phyloP scores from a whole-genome alignment of 1,140 invertebrate genomes.

The Marisa cornuarietis region DNA sequence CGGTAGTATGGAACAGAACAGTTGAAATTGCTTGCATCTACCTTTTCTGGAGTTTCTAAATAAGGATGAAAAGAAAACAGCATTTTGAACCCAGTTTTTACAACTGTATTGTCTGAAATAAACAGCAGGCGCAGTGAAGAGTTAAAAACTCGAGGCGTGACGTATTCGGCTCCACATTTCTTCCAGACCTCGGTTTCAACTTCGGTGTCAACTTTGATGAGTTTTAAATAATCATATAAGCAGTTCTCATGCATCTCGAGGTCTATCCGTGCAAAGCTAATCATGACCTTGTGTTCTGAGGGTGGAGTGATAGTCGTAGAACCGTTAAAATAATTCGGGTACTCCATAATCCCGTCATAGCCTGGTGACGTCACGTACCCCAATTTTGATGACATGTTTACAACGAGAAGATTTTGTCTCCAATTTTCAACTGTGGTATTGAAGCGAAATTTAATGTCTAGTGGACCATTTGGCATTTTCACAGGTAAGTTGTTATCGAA shows the following conservation, averaged over 20 bases:
- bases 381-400: not conserved
- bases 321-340: not conserved
- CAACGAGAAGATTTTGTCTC: not conserved
- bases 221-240: not conserved
- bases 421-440: too few relatives aligned
- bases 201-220: not conserved
- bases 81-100: not conserved
- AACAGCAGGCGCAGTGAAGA: not conserved
- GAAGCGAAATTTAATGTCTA: too few relatives aligned
- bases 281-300: not conserved
- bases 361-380: not conserved
- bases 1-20: not conserved
- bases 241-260: not conserved
- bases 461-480: too few relatives aligned
- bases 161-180: not conserved
- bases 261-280: not conserved
- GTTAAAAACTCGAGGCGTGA: not conserved
- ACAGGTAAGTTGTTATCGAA: too few relatives aligned
- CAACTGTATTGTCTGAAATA: not conserved
- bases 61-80: not conserved
- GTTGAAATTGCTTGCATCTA: not conserved
- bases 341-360: not conserved
- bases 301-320: not conserved
- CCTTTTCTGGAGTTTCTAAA: not conserved
- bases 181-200: not conserved